Evolutionary conservation across 2,888 invertebrate species (phyloP).

Genomic region (Lottia scabra): DNA sequence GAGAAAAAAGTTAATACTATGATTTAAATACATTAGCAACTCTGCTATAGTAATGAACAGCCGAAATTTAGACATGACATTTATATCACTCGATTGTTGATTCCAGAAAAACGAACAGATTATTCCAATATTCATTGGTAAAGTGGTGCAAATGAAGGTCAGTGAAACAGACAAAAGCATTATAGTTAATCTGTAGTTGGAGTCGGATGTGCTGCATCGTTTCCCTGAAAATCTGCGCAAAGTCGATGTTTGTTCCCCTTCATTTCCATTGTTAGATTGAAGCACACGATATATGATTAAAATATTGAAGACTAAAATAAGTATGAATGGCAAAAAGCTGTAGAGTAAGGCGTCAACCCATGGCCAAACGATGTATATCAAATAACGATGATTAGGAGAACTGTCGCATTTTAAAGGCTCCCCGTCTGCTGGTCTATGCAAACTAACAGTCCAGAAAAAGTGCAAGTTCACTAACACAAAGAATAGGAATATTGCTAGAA

Average conservation of each 20-base stretch:
- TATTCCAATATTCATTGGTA: conserved; percentile 58
- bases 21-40: conserved; percentile 64
- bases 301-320: conserved; percentile 50
- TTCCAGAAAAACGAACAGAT: conserved; percentile 41
- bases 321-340: conserved; percentile 60
- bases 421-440: conserved; percentile 12
- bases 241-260: background rate
- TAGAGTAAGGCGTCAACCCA: conserved; percentile 64
- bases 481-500: conserved; percentile 31
- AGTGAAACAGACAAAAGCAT: conserved; percentile 61
- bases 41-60: conserved; percentile 56
- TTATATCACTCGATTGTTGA: conserved; percentile 26
- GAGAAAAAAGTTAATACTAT: conserved; percentile 63
- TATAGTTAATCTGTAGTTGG: conserved; percentile 46
- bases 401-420: conserved; percentile 35
- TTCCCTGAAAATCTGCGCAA: background rate
- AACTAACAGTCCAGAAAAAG: conserved; percentile 50
- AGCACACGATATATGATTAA: conserved; percentile 42
- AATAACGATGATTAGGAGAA: conserved; percentile 26
- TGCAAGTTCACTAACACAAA: conserved; percentile 46
- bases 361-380: conserved; percentile 56
- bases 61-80: conserved; percentile 33
- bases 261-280: conserved; percentile 14
- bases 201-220: conserved; percentile 30
- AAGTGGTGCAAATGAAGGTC: conserved; percentile 61